Conservation (phyloP, 2,888 invertebrate species). For the Leptodirus hochenwartii region DNA sequence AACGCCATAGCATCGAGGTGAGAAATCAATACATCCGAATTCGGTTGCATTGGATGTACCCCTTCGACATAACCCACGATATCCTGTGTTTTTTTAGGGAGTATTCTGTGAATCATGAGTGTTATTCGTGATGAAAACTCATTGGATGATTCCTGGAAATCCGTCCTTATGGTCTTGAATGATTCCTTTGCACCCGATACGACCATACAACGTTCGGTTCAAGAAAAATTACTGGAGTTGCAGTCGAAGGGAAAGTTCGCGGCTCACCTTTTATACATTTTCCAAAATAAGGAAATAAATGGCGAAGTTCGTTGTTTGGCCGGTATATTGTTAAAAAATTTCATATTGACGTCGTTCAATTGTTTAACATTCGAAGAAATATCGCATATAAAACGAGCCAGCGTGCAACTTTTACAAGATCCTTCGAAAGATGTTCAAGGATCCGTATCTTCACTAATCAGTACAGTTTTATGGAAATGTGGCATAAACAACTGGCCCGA, state of each 20-base stretch:
- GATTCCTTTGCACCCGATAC: slow-evolving; percentile 97
- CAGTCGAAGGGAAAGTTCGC: slow-evolving; percentile 97
- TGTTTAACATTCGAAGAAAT: slow-evolving; percentile 77
- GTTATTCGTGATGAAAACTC: no score
- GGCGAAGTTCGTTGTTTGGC: slow-evolving; percentile 91
- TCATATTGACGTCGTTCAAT: slow-evolving; percentile 79
- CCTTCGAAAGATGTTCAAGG: slow-evolving; percentile 86
- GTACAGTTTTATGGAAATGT: slow-evolving; percentile 87
- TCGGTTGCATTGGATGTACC: no score
- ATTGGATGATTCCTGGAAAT: no score
- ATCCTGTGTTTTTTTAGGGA: no score
- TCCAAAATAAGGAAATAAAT: slow-evolving; percentile 85
- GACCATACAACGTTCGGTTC: slow-evolving; percentile 85
- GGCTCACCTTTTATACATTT: slow-evolving; percentile 92
- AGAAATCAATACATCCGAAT: no score
- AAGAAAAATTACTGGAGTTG: slow-evolving; percentile 94
- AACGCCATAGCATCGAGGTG: no score
- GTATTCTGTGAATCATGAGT: no score
- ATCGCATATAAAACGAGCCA: slow-evolving; percentile 86
- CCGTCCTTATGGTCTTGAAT: slow-evolving; percentile 87
- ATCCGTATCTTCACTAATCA: slow-evolving; percentile 92
- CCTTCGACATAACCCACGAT: no score
- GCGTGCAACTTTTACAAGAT: slow-evolving; percentile 83
- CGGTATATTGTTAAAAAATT: slow-evolving; percentile 94
- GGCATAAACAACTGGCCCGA: slow-evolving; percentile 85